Evolutionary conservation across 2,113 vertebrate genomes (phyloP).

Genomic region (Procavia capensis): DNA sequence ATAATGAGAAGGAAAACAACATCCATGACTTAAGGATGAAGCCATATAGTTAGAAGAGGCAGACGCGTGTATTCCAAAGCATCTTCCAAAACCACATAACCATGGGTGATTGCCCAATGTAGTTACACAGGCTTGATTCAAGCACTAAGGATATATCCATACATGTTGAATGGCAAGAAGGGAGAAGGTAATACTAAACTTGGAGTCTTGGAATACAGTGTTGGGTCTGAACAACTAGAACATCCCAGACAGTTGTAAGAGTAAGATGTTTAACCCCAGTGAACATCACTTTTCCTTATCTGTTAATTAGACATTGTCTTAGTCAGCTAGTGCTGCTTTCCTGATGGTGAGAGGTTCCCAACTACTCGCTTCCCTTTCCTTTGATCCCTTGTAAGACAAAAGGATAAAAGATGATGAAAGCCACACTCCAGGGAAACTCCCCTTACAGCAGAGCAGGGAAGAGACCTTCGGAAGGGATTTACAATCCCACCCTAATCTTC

Average conservation of each 20-base stretch:
- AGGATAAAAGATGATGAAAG: too few species aligned
- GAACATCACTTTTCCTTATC: slow-evolving; percentile 1
- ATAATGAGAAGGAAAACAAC: not conserved
- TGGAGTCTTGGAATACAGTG: not conserved
- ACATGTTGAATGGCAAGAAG: not conserved
- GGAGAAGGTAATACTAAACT: not conserved
- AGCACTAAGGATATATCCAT: not conserved
- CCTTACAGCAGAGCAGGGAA: too few species aligned
- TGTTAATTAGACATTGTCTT: slow-evolving; percentile 22
- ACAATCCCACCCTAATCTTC: too few species aligned
- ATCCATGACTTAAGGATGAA: not conserved
- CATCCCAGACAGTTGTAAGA: not conserved
- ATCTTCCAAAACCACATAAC: not conserved
- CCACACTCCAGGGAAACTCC: too few species aligned
- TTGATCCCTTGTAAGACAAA: too few species aligned
- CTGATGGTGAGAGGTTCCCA: too few species aligned
- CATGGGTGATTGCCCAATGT: not conserved
- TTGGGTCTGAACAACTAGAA: not conserved
- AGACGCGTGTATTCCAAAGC: not conserved
- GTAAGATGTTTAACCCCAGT: not conserved
- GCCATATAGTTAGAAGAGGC: not conserved
- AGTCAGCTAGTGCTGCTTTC: too few species aligned
- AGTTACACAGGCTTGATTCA: not conserved
- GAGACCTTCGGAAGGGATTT: too few species aligned
- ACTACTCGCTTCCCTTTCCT: too few species aligned